These are phyloP conservation scores for Elysia chlorotica DNA, from an alignment of 1,140 invertebrate genomes.

Conservation along the genomic window DNA sequence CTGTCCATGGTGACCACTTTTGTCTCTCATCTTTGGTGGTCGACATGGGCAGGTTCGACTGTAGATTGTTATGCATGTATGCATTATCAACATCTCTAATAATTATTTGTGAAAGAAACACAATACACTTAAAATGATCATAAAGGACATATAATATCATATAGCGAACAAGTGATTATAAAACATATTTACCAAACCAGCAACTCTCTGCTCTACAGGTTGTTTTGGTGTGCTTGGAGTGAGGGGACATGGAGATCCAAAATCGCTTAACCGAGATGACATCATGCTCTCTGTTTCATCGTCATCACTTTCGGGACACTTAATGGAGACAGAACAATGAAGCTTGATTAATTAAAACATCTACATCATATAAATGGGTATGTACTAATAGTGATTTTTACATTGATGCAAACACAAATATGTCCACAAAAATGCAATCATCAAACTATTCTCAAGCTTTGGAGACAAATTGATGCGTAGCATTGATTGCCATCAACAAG, in stretches of 20 bases:
- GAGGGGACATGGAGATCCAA: conserved; percentile 42
- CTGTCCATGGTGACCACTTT: too few relatives aligned
- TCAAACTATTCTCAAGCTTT: neutral
- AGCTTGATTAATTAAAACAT: neutral
- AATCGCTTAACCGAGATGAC: conserved; percentile 44
- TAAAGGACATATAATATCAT: too few relatives aligned
- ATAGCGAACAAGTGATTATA: too few relatives aligned
- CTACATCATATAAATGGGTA: neutral
- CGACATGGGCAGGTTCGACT: too few relatives aligned
- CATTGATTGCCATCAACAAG: neutral
- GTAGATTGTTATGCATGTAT: too few relatives aligned
- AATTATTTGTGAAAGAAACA: too few relatives aligned
- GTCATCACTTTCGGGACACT: conserved; percentile 32
- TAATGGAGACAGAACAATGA: neutral
- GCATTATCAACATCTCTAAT: too few relatives aligned
- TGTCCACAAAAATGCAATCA: neutral
- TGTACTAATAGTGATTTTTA: neutral
- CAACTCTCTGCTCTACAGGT: too few relatives aligned
- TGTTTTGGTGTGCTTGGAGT: conserved; percentile 36
- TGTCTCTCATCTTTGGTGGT: too few relatives aligned
- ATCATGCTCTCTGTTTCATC: conserved; percentile 47
- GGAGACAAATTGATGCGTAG: neutral
- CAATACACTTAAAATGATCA: too few relatives aligned
- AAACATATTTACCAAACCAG: too few relatives aligned
- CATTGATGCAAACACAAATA: neutral